A percentile compares a stretch with the other conserved stretches of the same genome.
phyloP scores from a whole-genome alignment of 2,113 vertebrate genomes.

The Notothenia coriiceps region DNA sequence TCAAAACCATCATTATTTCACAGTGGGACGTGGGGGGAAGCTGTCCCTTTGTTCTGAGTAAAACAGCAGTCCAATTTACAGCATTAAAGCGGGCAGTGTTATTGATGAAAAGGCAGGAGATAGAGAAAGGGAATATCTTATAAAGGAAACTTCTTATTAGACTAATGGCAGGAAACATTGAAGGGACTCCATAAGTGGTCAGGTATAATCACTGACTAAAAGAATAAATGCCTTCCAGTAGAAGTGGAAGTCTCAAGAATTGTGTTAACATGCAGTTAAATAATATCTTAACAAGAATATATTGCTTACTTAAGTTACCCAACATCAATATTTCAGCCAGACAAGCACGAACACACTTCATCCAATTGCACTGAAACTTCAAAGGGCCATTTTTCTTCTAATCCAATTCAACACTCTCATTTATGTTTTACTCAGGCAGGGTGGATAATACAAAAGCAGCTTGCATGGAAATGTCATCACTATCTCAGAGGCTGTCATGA shows the following conservation, averaged over 20 bases:
- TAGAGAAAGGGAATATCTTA: not conserved
- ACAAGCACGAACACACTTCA: not conserved
- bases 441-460: conserved; percentile 9
- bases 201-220: not conserved
- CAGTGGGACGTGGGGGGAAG: not conserved
- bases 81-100: not conserved
- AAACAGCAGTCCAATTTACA: not conserved
- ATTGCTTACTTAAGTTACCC: conserved; percentile 15
- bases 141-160: not conserved
- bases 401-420: conserved; percentile 12
- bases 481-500: conserved; percentile 22
- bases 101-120: not conserved
- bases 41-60: not conserved
- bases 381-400: conserved; percentile 14
- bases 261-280: not conserved
- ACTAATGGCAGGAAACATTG: not conserved
- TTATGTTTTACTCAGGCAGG: not conserved
- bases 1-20: not conserved
- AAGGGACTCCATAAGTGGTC: not conserved
- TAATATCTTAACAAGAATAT: conserved; percentile 12
- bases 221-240: not conserved
- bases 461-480: conserved; percentile 43
- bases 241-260: not conserved
- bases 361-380: conserved; percentile 4
- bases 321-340: conserved; percentile 1